Conservation (phyloP, 1,140 invertebrate species). For the Eubasilissa regina region DNA sequence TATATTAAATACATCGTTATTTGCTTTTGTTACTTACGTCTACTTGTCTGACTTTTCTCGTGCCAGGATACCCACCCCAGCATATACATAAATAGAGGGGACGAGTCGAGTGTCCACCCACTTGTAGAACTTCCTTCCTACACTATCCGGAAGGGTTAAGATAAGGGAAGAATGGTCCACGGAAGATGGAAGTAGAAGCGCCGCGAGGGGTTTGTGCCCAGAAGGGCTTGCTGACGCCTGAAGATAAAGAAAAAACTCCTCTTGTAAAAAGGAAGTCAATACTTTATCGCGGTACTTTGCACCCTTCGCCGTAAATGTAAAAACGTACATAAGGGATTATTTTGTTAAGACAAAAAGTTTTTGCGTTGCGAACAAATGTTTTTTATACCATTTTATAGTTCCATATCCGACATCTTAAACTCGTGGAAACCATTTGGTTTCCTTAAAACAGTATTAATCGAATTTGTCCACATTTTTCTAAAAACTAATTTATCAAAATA, state of each 20-base stretch:
- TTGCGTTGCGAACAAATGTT: background rate
- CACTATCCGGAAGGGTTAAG: conserved; percentile 20
- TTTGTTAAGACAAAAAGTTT: conserved; percentile 23
- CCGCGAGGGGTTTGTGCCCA: background rate
- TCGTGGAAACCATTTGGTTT: too few species aligned
- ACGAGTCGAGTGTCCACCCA: background rate
- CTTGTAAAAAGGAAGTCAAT: conserved; percentile 27
- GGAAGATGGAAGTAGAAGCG: background rate
- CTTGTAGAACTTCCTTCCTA: conserved; percentile 32
- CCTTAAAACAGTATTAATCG: too few species aligned
- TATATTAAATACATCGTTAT: too few species aligned
- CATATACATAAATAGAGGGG: conserved; percentile 10
- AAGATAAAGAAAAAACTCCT: conserved; percentile 29
- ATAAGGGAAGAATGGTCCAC: conserved; percentile 19
- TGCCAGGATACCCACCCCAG: background rate
- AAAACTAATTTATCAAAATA: too few species aligned
- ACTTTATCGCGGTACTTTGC: conserved; percentile 9
- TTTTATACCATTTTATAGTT: too few species aligned
- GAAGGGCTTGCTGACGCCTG: conserved; percentile 20
- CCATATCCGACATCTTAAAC: too few species aligned
- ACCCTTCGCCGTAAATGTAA: conserved; percentile 9
- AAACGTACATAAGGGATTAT: conserved; percentile 26
- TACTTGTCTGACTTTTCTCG: background rate
- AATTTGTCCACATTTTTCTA: too few species aligned
- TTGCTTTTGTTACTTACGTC: too few species aligned